Evolutionary conservation across 2,113 vertebrate genomes (phyloP).

Genomic region (Cynopterus brachyotis): DNA sequence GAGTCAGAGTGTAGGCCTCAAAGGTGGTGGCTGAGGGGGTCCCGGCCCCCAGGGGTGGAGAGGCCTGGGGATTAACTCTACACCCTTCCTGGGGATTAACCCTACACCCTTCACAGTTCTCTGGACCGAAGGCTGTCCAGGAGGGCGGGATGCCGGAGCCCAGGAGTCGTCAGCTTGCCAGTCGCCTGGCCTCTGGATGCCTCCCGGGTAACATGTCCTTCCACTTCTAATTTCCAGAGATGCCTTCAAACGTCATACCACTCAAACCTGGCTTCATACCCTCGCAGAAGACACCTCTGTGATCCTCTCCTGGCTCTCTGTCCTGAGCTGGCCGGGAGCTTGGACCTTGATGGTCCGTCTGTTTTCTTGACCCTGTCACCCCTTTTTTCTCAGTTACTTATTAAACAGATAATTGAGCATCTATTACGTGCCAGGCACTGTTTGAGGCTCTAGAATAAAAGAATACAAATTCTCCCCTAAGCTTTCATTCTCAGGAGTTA

Average conservation of each 20-base stretch:
- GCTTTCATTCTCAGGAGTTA: background rate
- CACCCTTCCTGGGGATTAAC: slow-evolving; percentile 6
- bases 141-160: slow-evolving; percentile 60
- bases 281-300: background rate
- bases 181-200: slow-evolving; percentile 49
- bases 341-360: background rate
- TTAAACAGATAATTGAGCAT: background rate
- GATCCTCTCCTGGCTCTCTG: background rate
- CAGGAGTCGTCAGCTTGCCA: slow-evolving; percentile 52
- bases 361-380: background rate
- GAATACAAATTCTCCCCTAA: background rate
- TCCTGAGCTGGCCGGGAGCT: background rate
- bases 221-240: background rate
- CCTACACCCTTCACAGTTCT: slow-evolving; percentile 33
- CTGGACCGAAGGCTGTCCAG: slow-evolving; percentile 22
- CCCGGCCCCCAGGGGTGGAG: background rate
- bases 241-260: background rate
- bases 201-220: slow-evolving; percentile 74
- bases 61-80: background rate
- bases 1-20: background rate
- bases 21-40: background rate
- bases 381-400: slow-evolving; percentile 13
- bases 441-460: background rate
- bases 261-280: too few species aligned
- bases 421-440: background rate